Evolutionary conservation across 2,113 vertebrate genomes (phyloP).

Genomic region (Elgaria multicarinata): DNA sequence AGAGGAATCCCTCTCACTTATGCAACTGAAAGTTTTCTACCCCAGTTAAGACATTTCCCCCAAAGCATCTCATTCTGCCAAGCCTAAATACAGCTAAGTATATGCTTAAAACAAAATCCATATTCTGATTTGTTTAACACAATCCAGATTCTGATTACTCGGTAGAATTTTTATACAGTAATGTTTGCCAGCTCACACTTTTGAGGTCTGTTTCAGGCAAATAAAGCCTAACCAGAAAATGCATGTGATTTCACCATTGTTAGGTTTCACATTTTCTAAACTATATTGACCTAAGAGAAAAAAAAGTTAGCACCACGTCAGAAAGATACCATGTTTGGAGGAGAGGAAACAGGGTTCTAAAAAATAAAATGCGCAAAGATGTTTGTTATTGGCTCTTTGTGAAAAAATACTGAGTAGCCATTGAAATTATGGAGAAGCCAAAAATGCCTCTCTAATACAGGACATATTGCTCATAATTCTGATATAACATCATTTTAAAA

Average conservation of each 20-base stretch:
- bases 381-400: slow-evolving; percentile 68
- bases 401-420: slow-evolving; percentile 64
- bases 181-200: slow-evolving; percentile 68
- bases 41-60: background rate
- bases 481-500: slow-evolving; percentile 76
- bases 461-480: slow-evolving; percentile 83
- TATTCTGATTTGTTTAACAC: slow-evolving; percentile 9
- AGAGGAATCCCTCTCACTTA: background rate
- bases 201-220: slow-evolving; percentile 75
- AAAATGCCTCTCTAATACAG: slow-evolving; percentile 73
- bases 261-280: slow-evolving; percentile 79
- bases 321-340: background rate
- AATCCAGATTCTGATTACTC: slow-evolving; percentile 2
- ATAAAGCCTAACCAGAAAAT: slow-evolving; percentile 44
- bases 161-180: slow-evolving; percentile 55
- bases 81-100: slow-evolving; percentile 15
- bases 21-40: background rate
- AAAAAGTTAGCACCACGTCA: slow-evolving; percentile 81
- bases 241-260: slow-evolving; percentile 59
- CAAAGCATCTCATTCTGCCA: background rate
- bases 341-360: slow-evolving; percentile 23
- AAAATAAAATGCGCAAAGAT: slow-evolving; percentile 60
- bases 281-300: slow-evolving; percentile 77
- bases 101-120: slow-evolving; percentile 42
- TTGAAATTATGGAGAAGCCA: slow-evolving; percentile 70